These are phyloP conservation scores for Amia ocellicauda DNA, from an alignment of 2,113 vertebrate genomes.

Conservation along the genomic window DNA sequence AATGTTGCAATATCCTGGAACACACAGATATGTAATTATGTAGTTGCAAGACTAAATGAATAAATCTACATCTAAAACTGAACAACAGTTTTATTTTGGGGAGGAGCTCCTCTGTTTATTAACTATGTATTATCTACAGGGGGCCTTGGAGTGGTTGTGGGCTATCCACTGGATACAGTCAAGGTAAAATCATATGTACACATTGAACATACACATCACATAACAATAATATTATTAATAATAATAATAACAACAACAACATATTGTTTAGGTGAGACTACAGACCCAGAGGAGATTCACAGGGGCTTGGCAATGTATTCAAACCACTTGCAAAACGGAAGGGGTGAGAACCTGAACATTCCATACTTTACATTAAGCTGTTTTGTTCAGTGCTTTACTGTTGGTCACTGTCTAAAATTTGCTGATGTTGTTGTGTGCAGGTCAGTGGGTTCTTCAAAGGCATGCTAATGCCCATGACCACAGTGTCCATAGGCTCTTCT, in stretches of 20 bases:
- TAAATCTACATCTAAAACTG: too few species aligned
- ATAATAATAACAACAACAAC: too few species aligned
- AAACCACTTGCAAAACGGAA: slow-evolving; percentile 67
- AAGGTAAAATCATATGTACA: slow-evolving; percentile 60
- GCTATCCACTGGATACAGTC: slow-evolving; percentile 70
- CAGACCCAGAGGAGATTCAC: slow-evolving; percentile 70
- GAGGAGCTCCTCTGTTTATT: too few species aligned
- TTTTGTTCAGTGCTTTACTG: not conserved
- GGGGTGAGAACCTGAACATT: slow-evolving; percentile 52
- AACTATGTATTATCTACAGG: slow-evolving; percentile 36
- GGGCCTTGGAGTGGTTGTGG: slow-evolving; percentile 53
- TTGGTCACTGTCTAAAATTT: too few species aligned
- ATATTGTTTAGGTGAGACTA: slow-evolving; percentile 68
- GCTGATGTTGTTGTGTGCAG: slow-evolving; percentile 46
- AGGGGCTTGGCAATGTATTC: slow-evolving; percentile 74
- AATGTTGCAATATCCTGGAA: too few species aligned
- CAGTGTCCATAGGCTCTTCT: slow-evolving; percentile 66
- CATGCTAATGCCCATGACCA: slow-evolving; percentile 66
- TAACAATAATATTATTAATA: too few species aligned
- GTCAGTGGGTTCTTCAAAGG: slow-evolving; percentile 76
- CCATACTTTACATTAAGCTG: not conserved
- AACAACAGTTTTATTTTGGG: too few species aligned
- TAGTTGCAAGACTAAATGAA: too few species aligned
- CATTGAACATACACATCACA: not conserved
- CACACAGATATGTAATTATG: too few species aligned